phyloP scores from a whole-genome alignment of 2,888 invertebrate genomes.

The Dorcus parallelipipedus region DNA sequence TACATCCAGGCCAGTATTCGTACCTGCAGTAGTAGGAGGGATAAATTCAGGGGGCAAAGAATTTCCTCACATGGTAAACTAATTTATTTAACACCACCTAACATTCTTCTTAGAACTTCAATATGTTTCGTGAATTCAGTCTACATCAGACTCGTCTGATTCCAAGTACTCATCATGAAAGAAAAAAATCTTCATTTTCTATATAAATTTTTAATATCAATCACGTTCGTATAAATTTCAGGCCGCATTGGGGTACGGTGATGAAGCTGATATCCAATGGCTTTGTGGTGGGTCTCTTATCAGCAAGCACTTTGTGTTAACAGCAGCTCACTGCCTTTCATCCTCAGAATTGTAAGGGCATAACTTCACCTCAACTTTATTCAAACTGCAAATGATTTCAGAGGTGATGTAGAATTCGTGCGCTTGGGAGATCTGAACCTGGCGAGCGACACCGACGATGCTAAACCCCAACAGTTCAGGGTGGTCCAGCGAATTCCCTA shows the following conservation, averaged over 20 bases:
- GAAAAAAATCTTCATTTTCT: too few species aligned
- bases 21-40: slow-evolving; percentile 3
- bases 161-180: too few species aligned
- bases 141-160: too few species aligned
- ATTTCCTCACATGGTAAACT: slow-evolving; percentile 9
- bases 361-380: neutral
- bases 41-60: neutral
- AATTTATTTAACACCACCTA: neutral
- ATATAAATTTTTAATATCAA: too few species aligned
- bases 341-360: slow-evolving; percentile 18
- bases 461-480: slow-evolving; percentile 31
- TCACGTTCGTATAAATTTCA: slow-evolving; percentile 3
- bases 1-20: neutral
- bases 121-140: too few species aligned
- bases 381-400: slow-evolving; percentile 5
- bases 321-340: slow-evolving; percentile 60
- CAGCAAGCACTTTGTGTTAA: slow-evolving; percentile 57
- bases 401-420: slow-evolving; percentile 25
- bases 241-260: slow-evolving; percentile 29
- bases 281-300: slow-evolving; percentile 64
- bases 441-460: slow-evolving; percentile 17
- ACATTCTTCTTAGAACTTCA: neutral
- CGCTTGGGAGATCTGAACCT: slow-evolving; percentile 31
- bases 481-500: slow-evolving; percentile 38
- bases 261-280: slow-evolving; percentile 44